These are phyloP conservation scores for Hermetia illucens DNA, from an alignment of 1,140 invertebrate genomes.

Conservation along the genomic window DNA sequence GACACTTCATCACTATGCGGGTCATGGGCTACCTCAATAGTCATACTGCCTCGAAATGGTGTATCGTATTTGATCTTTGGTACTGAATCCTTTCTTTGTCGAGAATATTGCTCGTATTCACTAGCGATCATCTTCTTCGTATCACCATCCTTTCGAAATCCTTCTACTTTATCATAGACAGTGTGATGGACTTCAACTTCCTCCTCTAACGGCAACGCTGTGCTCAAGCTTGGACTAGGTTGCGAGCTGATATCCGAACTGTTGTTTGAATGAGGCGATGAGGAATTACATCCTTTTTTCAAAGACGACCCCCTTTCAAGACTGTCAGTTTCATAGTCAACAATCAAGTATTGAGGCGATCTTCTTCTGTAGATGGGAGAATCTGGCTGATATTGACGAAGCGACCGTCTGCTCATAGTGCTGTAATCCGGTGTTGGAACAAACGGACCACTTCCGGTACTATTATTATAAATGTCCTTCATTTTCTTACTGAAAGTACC, in stretches of 20 bases:
- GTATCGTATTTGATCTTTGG: slow-evolving; percentile 29
- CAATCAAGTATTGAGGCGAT: slow-evolving; percentile 28
- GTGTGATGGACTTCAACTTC: slow-evolving; percentile 62
- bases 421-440: slow-evolving; percentile 30
- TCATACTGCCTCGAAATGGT: slow-evolving; percentile 30
- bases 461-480: slow-evolving; percentile 28
- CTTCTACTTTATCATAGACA: slow-evolving; percentile 33
- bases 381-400: slow-evolving; percentile 28
- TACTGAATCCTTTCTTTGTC: slow-evolving; percentile 13
- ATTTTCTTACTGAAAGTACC: slow-evolving; percentile 29
- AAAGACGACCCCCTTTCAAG: slow-evolving; percentile 46
- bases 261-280: slow-evolving; percentile 46
- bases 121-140: slow-evolving; percentile 11
- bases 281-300: slow-evolving; percentile 32
- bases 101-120: slow-evolving; percentile 3
- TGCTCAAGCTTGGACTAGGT: slow-evolving; percentile 49
- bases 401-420: slow-evolving; percentile 20
- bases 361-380: slow-evolving; percentile 27
- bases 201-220: slow-evolving; percentile 57
- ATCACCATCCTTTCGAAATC: slow-evolving; percentile 25
- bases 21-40: slow-evolving; percentile 56
- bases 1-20: slow-evolving; percentile 23
- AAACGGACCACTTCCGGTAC: slow-evolving; percentile 22
- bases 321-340: slow-evolving; percentile 66
- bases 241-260: slow-evolving; percentile 46